Percentiles rank a stretch among this genome's conserved stretches.
phyloP scores from a whole-genome alignment of 2,113 vertebrate genomes.

The Aix galericulata region DNA sequence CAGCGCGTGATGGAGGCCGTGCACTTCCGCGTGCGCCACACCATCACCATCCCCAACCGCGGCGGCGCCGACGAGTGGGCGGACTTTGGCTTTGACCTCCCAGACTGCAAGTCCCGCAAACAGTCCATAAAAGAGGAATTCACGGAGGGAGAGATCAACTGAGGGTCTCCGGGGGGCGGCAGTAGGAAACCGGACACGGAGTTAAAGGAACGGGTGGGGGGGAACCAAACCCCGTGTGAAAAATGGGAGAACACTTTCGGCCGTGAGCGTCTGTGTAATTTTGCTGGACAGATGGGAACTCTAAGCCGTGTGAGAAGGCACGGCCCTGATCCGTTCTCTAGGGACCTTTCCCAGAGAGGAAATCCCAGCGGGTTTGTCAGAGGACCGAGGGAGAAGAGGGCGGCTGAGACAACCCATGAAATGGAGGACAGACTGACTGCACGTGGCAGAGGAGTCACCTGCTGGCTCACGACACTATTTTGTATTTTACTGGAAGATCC shows the following conservation, averaged over 20 bases:
- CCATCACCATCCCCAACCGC: conserved; percentile 97
- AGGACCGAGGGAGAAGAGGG: neutral
- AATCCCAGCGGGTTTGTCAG: neutral
- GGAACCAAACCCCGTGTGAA: fast-evolving
- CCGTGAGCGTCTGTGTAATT: neutral
- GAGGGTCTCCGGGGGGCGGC: neutral
- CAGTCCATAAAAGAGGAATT: conserved; percentile 97
- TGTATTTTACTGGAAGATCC: neutral
- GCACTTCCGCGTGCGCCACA: conserved; percentile 97
- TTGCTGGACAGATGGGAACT: neutral
- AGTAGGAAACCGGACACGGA: neutral
- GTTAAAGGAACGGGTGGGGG: neutral
- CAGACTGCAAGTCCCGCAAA: conserved; percentile 91
- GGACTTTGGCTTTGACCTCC: conserved; percentile 98
- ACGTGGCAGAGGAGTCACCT: neutral
- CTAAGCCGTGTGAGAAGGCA: neutral
- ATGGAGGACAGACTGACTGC: neutral
- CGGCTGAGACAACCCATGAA: fast-evolving
- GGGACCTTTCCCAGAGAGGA: neutral
- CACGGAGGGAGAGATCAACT: conserved; percentile 89
- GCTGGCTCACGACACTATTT: neutral
- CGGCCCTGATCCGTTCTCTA: neutral
- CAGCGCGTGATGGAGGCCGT: conserved; percentile 99
- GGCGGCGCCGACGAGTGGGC: conserved; percentile 88
- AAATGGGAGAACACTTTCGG: neutral